These are phyloP conservation scores for Cavia porcellus DNA, from an alignment of 2,113 vertebrate species.

Conservation along the genomic window DNA sequence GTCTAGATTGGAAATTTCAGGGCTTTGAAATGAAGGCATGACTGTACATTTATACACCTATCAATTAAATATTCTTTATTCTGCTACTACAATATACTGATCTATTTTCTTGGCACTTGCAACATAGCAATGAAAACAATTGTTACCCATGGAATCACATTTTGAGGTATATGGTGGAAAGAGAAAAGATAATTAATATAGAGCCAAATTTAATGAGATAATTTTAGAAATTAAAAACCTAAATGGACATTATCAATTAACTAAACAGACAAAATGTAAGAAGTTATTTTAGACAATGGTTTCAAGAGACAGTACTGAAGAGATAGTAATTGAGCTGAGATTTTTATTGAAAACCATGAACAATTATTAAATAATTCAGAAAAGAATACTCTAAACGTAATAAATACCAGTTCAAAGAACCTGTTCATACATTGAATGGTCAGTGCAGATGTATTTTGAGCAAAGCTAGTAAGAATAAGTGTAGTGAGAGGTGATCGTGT, in stretches of 20 bases:
- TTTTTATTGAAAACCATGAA: not conserved
- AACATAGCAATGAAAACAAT: not conserved
- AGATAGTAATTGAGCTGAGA: not conserved
- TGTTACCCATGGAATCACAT: not conserved
- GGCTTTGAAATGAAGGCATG: not conserved
- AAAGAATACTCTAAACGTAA: not conserved
- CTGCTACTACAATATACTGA: not conserved
- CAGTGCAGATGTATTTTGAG: not conserved
- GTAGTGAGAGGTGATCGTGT: not conserved
- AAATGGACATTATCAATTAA: not conserved
- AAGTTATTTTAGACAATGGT: not conserved
- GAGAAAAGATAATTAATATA: not conserved
- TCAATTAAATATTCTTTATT: not conserved
- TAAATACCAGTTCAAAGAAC: not conserved
- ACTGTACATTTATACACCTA: not conserved
- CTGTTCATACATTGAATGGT: not conserved
- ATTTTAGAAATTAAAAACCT: not conserved
- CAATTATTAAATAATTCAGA: not conserved
- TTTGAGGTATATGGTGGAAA: not conserved
- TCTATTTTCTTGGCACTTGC: not conserved
- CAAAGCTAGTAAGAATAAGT: not conserved
- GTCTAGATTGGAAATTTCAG: not conserved
- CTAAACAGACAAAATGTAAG: not conserved
- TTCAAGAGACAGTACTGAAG: not conserved
- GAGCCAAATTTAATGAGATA: not conserved